Evolutionary conservation across 2,113 vertebrate species (phyloP), one percentile per base, ranked within the genome.

Genomic region (Sciurus niger): DNA sequence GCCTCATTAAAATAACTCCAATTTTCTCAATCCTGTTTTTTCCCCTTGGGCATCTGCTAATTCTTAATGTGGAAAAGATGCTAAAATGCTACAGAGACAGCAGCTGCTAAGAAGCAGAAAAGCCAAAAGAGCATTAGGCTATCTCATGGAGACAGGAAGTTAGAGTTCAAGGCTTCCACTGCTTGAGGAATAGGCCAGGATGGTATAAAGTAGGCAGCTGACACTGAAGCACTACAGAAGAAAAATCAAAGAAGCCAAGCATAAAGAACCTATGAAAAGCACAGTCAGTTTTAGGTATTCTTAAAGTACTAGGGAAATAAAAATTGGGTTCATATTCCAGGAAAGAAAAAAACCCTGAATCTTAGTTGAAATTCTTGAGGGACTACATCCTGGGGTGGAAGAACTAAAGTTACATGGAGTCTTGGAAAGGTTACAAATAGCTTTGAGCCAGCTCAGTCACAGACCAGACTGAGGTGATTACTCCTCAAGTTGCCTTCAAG

Each of bases 1-100:
- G 60, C 63, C n/a, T 92, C 78, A 84, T 34, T 78, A 9, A 73
- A 22, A 22, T 46, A 80, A 67, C 12, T n/a, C n/a, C 37, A 73
- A n/a, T 53, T 60, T 67, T 85, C 63, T 84, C 43, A 11, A 72
- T 79, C 37, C 5, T 51, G 74, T 58, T 68, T 53, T 76, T 90
- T 82, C 73, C 40, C 43, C 14, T 55, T 80, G 58, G 60, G 48
- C 6, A 82, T 68, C 37, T 83, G 30, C 34, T 68, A 55, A 93
- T 80, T 95, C 93, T 65, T 73, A 63, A 83, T 73, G 37, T 43
- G 51, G 46, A 90, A 90, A 68, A 90, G 58, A 92, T 43, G 70
- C 84, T 77, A 91, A 84, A 55, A 48, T 60, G 77, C 84, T 88
- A 90, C 8, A 34, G 34, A 83, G 40, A 87, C 16, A 53, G 76